These are phyloP conservation scores for Ophion obscuratus DNA, from an alignment of 2,888 invertebrate species.

Conservation along the genomic window DNA sequence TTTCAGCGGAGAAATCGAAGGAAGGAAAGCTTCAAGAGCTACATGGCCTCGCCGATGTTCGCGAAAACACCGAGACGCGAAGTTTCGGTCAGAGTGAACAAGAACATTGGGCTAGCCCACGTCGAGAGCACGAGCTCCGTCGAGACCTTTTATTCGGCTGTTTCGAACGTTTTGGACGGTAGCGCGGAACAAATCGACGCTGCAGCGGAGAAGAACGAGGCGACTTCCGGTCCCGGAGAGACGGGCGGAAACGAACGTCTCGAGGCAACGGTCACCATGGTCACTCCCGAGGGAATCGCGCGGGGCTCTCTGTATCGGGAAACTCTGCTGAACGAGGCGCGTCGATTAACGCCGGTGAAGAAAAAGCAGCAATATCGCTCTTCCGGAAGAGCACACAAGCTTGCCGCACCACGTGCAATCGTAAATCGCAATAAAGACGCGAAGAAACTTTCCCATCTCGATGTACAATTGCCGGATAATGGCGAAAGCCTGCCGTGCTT, in stretches of 20 bases:
- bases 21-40: constrained; percentile 7
- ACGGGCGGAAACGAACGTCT: not conserved
- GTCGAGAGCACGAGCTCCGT: constrained; percentile 53
- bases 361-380: constrained; percentile 65
- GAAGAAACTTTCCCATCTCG: constrained; percentile 22
- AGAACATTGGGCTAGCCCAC: constrained; percentile 33
- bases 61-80: constrained; percentile 61
- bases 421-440: constrained; percentile 65
- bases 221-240: too few relatives aligned
- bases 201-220: not conserved
- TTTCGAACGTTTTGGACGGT: constrained; percentile 7
- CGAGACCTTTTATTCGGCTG: constrained; percentile 55
- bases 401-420: constrained; percentile 73
- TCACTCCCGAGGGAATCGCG: constrained; percentile 34
- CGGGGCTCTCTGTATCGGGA: constrained; percentile 52
- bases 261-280: not conserved
- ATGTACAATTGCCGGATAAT: constrained; percentile 43
- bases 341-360: constrained; percentile 70
- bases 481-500: constrained; percentile 69
- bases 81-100: constrained; percentile 47
- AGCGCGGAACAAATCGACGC: constrained; percentile 5
- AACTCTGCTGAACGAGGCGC: constrained; percentile 65
- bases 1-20: constrained; percentile 49
- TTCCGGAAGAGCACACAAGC: constrained; percentile 71
- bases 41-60: constrained; percentile 56